Conservation (phyloP, 92 coral and sea anemone species). For the Phymanthus crucifer region DNA sequence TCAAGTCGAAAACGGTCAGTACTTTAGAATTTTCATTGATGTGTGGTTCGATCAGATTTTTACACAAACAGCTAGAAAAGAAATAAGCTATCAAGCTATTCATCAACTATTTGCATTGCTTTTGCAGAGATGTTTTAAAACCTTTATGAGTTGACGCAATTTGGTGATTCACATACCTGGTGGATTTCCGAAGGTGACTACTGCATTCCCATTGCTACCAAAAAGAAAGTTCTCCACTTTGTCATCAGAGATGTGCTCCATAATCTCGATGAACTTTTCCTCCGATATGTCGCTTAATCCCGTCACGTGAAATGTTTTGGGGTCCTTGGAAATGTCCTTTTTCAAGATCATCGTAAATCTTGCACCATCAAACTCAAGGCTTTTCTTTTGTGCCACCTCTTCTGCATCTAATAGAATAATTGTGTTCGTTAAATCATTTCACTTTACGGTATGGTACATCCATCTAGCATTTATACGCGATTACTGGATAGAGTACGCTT, state of each 20-base stretch:
- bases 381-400: slow-evolving; percentile 37
- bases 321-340: slow-evolving; percentile 30
- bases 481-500: too few species aligned
- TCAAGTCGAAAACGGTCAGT: too few species aligned
- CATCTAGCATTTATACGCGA: too few species aligned
- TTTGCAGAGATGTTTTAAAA: too few species aligned
- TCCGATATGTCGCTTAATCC: slow-evolving; percentile 39
- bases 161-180: slow-evolving; percentile 48
- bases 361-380: slow-evolving; percentile 24
- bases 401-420: slow-evolving; percentile 6
- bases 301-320: slow-evolving; percentile 32
- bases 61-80: too few species aligned
- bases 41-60: too few species aligned
- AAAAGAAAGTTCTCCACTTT: slow-evolving; percentile 26
- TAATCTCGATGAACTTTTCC: slow-evolving; percentile 37
- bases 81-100: too few species aligned
- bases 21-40: too few species aligned
- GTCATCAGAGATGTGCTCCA: slow-evolving; percentile 46
- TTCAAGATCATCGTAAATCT: slow-evolving; percentile 28
- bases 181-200: slow-evolving; percentile 41
- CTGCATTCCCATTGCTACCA: slow-evolving; percentile 39
- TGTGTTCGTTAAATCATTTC: background rate
- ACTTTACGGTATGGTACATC: too few species aligned
- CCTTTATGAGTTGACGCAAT: too few species aligned
- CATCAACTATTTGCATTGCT: too few species aligned